Evolutionary conservation across 2,113 vertebrate species (phyloP).

Genomic region (Dasyprocta punctata): DNA sequence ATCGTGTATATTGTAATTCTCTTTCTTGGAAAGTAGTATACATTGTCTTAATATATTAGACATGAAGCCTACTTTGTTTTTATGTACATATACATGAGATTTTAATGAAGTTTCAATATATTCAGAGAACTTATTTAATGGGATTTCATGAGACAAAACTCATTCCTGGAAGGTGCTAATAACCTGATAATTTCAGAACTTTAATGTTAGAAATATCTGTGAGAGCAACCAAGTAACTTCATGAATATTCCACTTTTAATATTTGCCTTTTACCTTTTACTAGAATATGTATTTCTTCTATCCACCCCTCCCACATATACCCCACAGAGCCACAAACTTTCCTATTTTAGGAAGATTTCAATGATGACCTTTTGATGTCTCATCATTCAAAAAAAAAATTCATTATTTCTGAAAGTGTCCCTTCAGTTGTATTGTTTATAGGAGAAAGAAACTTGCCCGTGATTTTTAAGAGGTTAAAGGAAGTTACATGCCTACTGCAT

Average conservation of each 20-base stretch:
- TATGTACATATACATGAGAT: background rate
- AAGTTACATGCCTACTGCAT: conserved; percentile 70
- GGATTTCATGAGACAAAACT: conserved; percentile 54
- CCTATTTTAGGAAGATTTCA: background rate
- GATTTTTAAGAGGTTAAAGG: conserved; percentile 78
- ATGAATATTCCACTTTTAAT: background rate
- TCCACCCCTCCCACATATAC: background rate
- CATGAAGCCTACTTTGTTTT: background rate
- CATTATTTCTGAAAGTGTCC: background rate
- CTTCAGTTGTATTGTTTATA: conserved; percentile 1
- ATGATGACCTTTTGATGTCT: background rate
- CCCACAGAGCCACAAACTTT: background rate
- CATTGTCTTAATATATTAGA: conserved; percentile 1
- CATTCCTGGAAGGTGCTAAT: conserved; percentile 32
- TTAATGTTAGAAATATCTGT: conserved; percentile 38
- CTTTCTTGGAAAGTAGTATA: background rate
- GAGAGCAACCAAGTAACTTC: conserved; percentile 11
- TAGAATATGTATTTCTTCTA: background rate
- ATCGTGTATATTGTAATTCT: background rate
- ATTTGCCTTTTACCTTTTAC: conserved; percentile 59
- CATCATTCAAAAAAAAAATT: conserved; percentile 41
- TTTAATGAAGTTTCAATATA: conserved; percentile 58
- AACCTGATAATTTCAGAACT: conserved; percentile 55
- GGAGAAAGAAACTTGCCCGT: conserved; percentile 53
- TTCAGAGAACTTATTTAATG: conserved; percentile 35